Conservation (phyloP, 1,140 invertebrate genomes). For the Rhagoletis zephyria region DNA sequence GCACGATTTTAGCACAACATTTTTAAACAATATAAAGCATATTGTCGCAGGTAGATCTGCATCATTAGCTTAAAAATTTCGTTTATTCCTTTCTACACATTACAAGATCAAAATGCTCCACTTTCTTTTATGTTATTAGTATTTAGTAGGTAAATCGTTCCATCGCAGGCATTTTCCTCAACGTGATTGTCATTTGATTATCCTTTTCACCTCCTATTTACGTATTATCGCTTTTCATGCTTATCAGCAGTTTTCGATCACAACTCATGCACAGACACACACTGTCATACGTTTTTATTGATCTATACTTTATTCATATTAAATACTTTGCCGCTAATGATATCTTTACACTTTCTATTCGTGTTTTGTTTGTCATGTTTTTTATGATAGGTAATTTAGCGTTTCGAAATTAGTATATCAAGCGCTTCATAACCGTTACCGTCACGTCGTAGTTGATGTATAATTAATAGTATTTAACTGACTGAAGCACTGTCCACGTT, state of each 20-base stretch:
- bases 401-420: too few species aligned
- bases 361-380: neutral
- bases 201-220: neutral
- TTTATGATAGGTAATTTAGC: too few species aligned
- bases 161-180: too few species aligned
- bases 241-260: neutral
- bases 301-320: neutral
- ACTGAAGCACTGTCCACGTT: conserved; percentile 67
- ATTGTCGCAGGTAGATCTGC: too few species aligned
- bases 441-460: conserved; percentile 54
- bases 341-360: neutral
- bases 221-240: neutral
- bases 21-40: too few species aligned
- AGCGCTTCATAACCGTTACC: neutral
- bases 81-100: too few species aligned
- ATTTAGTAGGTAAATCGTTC: too few species aligned
- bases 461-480: conserved; percentile 70
- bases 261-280: neutral
- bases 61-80: too few species aligned
- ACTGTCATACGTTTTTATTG: neutral
- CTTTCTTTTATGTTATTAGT: too few species aligned
- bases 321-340: neutral
- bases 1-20: too few species aligned
- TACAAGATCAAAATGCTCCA: too few species aligned
- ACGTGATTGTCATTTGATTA: too few species aligned